Evolutionary conservation across 2,113 vertebrate species (phyloP).

Genomic region (Pachyramphus minor): DNA sequence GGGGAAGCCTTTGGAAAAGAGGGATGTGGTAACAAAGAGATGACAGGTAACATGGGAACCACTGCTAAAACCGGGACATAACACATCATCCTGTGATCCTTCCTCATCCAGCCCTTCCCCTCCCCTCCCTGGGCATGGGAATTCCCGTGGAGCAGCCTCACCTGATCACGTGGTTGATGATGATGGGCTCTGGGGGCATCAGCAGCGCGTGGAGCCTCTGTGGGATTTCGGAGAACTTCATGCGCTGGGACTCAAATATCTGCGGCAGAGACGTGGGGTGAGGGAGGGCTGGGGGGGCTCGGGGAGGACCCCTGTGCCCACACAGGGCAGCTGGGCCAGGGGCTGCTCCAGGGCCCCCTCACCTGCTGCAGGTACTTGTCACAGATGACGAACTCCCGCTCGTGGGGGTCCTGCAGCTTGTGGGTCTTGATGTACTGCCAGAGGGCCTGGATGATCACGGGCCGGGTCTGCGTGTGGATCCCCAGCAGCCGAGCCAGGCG

Average conservation of each 20-base stretch:
- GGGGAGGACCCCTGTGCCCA: not conserved
- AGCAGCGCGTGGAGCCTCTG: conserved; percentile 91
- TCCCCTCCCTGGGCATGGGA: not conserved
- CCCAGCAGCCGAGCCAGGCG: conserved; percentile 86
- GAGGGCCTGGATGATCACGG: conserved; percentile 88
- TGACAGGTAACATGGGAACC: not conserved
- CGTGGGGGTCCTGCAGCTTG: conserved; percentile 89
- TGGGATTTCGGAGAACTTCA: conserved; percentile 91
- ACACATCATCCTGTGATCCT: not conserved
- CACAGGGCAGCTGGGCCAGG: accelerated
- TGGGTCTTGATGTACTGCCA: conserved; percentile 93
- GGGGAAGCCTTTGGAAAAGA: not conserved
- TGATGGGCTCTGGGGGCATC: conserved; percentile 99
- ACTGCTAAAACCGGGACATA: not conserved
- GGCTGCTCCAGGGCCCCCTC: not conserved
- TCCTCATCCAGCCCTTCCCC: not conserved
- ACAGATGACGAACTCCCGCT: conserved; percentile 87
- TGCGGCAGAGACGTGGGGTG: conserved; percentile 8
- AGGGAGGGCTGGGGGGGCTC: not conserved
- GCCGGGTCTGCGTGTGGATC: conserved; percentile 88
- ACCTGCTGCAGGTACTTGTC: conserved; percentile 93
- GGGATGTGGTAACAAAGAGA: not conserved
- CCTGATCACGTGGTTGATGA: conserved; percentile 99
- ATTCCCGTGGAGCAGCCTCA: conserved; percentile 24
- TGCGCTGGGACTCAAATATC: conserved; percentile 87